These are phyloP conservation scores for Acanthosoma haemorrhoidale DNA, from an alignment of 2,888 invertebrate species.

Conservation along the genomic window DNA sequence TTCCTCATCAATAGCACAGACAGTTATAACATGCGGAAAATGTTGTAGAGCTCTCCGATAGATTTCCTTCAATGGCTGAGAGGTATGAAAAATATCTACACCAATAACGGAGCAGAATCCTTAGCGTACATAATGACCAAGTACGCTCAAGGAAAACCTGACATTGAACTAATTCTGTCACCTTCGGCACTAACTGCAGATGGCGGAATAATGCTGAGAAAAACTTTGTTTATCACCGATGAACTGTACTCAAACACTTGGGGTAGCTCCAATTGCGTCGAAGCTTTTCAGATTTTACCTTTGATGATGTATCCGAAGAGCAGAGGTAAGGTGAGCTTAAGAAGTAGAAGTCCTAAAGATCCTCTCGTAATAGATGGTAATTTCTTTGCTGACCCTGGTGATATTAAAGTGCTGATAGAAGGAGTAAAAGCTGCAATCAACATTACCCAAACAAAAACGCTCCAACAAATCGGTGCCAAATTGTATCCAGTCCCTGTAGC, in stretches of 20 bases:
- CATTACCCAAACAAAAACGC: slow-evolving; percentile 52
- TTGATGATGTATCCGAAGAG: slow-evolving; percentile 70
- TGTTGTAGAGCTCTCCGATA: slow-evolving; percentile 16
- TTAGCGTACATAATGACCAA: slow-evolving; percentile 68
- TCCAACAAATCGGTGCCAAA: slow-evolving; percentile 52
- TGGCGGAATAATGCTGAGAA: slow-evolving; percentile 50
- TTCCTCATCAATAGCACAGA: slow-evolving; percentile 34
- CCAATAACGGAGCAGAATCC: slow-evolving; percentile 59
- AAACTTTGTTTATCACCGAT: slow-evolving; percentile 59
- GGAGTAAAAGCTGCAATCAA: slow-evolving; percentile 52
- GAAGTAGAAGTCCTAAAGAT: slow-evolving; percentile 63
- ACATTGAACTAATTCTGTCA: slow-evolving; percentile 74
- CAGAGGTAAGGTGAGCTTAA: slow-evolving; percentile 58
- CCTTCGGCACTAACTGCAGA: slow-evolving; percentile 72
- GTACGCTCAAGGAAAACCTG: slow-evolving; percentile 61
- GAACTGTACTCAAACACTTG: slow-evolving; percentile 57
- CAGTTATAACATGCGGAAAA: slow-evolving; percentile 28
- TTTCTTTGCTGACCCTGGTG: slow-evolving; percentile 60
- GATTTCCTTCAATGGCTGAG: slow-evolving; percentile 54
- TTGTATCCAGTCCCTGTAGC: slow-evolving; percentile 58
- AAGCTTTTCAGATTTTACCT: slow-evolving; percentile 66
- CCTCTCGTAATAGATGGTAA: slow-evolving; percentile 76
- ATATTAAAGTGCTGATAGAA: slow-evolving; percentile 66
- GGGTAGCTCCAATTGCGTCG: slow-evolving; percentile 47
- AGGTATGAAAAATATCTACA: slow-evolving; percentile 60